phyloP scores from a whole-genome alignment of 2,888 invertebrate genomes.

The Colletes collaris region DNA sequence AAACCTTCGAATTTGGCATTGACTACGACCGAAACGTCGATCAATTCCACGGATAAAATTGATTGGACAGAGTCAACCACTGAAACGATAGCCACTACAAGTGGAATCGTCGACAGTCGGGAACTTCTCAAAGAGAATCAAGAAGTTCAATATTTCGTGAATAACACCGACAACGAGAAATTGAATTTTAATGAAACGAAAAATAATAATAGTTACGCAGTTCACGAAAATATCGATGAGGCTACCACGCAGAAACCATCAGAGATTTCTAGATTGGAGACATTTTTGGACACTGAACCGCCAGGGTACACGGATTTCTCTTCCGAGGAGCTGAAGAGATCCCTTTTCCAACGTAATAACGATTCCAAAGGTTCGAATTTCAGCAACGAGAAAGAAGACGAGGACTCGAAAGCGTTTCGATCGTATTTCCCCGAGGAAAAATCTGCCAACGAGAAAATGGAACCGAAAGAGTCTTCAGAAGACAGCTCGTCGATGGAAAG shows the following conservation, averaged over 20 bases:
- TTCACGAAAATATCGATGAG: constrained; percentile 64
- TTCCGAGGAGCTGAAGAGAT: constrained; percentile 34
- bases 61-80: not conserved
- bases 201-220: constrained; percentile 57
- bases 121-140: not conserved
- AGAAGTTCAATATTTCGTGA: not conserved
- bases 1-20: not conserved
- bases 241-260: constrained; percentile 11
- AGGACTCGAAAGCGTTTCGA: not conserved
- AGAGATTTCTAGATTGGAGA: constrained; percentile 74
- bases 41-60: not conserved
- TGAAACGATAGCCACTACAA: not conserved
- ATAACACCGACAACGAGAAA: not conserved
- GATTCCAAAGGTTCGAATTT: not conserved
- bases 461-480: constrained; percentile 39
- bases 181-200: constrained; percentile 2
- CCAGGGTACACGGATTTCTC: constrained; percentile 65
- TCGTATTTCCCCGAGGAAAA: constrained; percentile 27
- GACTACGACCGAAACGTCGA: not conserved
- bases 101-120: not conserved
- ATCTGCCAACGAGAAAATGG: constrained; percentile 31
- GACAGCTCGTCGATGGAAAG: constrained; percentile 50
- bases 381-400: constrained; percentile 31
- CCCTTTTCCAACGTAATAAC: not conserved
- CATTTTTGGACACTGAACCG: constrained; percentile 64